These are phyloP conservation scores for Pangasius mekongensis DNA, from an alignment of 2,797 vertebrate genomes.

Conservation along the genomic window DNA sequence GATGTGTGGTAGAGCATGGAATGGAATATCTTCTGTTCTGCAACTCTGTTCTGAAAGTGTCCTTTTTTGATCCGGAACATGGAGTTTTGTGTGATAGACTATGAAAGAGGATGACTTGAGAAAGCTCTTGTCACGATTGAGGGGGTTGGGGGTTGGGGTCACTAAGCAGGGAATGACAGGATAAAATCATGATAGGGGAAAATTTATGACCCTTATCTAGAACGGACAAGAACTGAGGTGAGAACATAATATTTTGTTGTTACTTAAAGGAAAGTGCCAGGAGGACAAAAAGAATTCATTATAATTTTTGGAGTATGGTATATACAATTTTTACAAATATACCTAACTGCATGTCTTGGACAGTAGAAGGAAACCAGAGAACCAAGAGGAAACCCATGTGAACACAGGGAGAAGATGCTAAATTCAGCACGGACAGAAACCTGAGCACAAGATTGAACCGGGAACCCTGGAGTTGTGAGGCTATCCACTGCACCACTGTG, in stretches of 20 bases:
- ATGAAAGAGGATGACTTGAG: neutral
- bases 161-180: neutral
- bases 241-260: neutral
- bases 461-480: neutral
- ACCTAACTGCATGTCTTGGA: neutral
- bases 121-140: neutral
- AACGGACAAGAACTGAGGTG: neutral
- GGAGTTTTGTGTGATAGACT: neutral
- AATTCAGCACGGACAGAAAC: neutral
- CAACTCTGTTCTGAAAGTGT: slow-evolving; percentile 36
- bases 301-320: neutral
- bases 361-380: neutral
- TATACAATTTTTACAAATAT: neutral
- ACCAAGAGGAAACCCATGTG: too few relatives aligned
- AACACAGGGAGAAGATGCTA: neutral
- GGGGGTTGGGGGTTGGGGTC: neutral
- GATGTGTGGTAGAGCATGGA: slow-evolving; percentile 13
- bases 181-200: neutral
- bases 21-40: slow-evolving; percentile 16
- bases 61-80: slow-evolving; percentile 59
- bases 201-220: neutral
- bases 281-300: neutral
- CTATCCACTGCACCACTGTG: neutral
- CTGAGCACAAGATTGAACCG: neutral
- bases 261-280: neutral